Conservation (phyloP, 2,797 vertebrate species). For the Rhinoraja longicauda region DNA sequence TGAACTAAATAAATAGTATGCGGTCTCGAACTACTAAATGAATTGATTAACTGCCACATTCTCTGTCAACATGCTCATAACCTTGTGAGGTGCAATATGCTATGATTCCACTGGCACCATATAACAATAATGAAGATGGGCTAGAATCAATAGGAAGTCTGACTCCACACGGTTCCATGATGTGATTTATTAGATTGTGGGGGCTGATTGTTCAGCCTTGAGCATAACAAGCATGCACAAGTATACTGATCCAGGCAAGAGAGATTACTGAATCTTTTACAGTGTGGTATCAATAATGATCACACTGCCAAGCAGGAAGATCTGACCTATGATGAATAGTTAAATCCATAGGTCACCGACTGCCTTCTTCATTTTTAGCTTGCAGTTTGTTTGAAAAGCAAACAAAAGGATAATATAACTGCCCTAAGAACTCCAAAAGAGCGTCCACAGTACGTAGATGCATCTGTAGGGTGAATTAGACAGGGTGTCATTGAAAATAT, state of each 20-base stretch:
- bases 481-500: no score
- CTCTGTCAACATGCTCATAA: conserved; percentile 20
- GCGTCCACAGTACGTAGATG: no score
- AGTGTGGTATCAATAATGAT: not conserved
- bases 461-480: no score
- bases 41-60: conserved; percentile 9
- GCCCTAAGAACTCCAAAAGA: no score
- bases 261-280: not conserved
- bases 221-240: not conserved
- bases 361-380: not conserved
- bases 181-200: not conserved
- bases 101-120: conserved; percentile 6
- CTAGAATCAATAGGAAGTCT: conserved; percentile 8
- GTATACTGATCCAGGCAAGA: not conserved
- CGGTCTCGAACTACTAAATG: not conserved
- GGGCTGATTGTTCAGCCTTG: not conserved
- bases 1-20: not conserved
- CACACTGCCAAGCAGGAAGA: not conserved
- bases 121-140: conserved; percentile 13
- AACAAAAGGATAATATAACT: not conserved
- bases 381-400: not conserved
- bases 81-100: conserved; percentile 17
- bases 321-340: not conserved
- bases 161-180: not conserved
- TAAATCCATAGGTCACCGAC: not conserved